Evolutionary conservation across 2,797 vertebrate genomes (phyloP), one percentile per base, ranked within the genome.

Genomic region (Ibycter americanus): DNA sequence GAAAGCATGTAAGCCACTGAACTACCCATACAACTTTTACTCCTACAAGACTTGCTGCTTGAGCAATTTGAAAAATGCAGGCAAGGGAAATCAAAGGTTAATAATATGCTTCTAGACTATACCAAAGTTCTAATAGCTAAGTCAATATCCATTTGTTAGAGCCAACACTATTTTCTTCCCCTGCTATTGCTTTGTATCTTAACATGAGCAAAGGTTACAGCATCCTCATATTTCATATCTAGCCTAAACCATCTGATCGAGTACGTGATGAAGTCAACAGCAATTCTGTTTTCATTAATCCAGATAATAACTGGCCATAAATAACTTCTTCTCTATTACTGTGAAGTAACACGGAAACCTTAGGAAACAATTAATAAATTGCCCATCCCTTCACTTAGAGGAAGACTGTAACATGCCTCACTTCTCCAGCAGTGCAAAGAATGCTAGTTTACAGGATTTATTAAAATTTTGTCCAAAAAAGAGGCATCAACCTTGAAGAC

Each of bases 221-320:
- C 34, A 92, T 79, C 63, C 51, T 80, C 44, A 15, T 62, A 77
- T 72, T 87, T 83, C 47, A 58, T 34, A 56, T 90, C 65, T 3
- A 85, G 44, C 25, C 27, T 70, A 87, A 90, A 68, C 10, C n/a
- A 83, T 59, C 44, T 83, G 76, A 94, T 76, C 54, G 49, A 76
- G 47, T 72, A 58, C 52, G 31, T 56, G 55, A 83, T 63, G 38
- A 93, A 91, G 54, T 70, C 65, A 88, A 91, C 31, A 89, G 73
- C 58, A 85, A 90, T 93, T 93, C 66, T 85, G 46, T 9, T 74
- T 95, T 85, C 34, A 47, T 92, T 95, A 85, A 96, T 89, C 80
- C 76, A 73, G 88, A 73, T 81, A 93, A 89, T 49, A 93, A 85
- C 38, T 79, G 72, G n/a, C n/a, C 62, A 83, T 55, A 92, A 96